Percentiles rank a stretch among this genome's conserved stretches.
phyloP scores from a whole-genome alignment of 2,113 vertebrate genomes.

The Aphelocoma coerulescens region DNA sequence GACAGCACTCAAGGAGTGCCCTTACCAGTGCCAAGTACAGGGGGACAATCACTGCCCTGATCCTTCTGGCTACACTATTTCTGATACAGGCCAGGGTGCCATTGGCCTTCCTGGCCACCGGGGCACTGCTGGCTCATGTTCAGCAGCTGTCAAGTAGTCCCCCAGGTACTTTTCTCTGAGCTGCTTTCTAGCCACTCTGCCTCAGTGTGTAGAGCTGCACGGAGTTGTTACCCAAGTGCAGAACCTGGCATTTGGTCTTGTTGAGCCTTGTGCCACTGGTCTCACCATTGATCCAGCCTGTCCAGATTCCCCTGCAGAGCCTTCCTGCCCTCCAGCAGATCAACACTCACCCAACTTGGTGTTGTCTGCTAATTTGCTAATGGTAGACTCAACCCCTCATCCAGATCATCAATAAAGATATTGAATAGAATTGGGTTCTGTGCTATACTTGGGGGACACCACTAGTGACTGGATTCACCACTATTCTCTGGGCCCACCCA shows the following conservation, averaged over 20 bases:
- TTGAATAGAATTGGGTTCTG: background rate
- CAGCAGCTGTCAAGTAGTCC: accelerated
- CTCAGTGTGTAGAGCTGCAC: background rate
- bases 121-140: background rate
- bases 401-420: background rate
- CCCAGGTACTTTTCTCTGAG: background rate
- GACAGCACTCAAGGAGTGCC: background rate
- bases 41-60: too few species aligned
- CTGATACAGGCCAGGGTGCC: too few species aligned
- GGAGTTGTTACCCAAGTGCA: background rate
- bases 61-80: background rate
- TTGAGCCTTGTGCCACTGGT: background rate
- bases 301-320: background rate
- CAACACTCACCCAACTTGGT: background rate
- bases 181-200: background rate
- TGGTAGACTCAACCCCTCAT: background rate
- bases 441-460: background rate
- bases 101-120: background rate
- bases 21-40: background rate
- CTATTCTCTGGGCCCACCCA: background rate
- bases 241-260: background rate
- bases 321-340: background rate
- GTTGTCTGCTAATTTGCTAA: background rate
- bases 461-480: background rate
- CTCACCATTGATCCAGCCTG: background rate